Percentiles rank a stretch among this genome's conserved stretches.
phyloP scores from a whole-genome alignment of 1,140 invertebrate genomes.

The Mycetomoellerius zeteki region DNA sequence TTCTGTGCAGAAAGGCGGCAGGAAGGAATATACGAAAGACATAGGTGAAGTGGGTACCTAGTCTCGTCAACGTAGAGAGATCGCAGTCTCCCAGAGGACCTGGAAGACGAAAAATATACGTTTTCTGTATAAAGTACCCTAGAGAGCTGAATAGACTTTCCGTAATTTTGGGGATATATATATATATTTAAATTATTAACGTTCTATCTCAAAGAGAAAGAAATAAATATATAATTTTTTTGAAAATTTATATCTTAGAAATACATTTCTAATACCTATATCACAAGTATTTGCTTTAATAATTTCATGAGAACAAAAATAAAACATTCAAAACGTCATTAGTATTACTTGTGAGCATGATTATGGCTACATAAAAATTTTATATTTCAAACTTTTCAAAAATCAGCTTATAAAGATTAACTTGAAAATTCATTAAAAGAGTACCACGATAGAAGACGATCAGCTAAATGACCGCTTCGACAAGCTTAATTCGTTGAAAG shows the following conservation, averaged over 20 bases:
- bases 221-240: background rate
- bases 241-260: background rate
- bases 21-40: slow-evolving; percentile 65
- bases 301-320: background rate
- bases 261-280: background rate
- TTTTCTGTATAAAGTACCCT: slow-evolving; percentile 46
- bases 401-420: slow-evolving; percentile 30
- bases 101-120: slow-evolving; percentile 70
- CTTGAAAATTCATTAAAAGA: slow-evolving; percentile 29
- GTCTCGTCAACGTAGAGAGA: slow-evolving; percentile 75
- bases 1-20: slow-evolving; percentile 24
- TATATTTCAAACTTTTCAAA: background rate
- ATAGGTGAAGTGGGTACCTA: slow-evolving; percentile 70
- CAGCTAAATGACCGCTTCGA: slow-evolving; percentile 24
- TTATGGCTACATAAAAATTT: background rate
- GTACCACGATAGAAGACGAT: slow-evolving; percentile 7
- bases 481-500: slow-evolving; percentile 37
- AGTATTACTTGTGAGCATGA: background rate
- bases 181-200: slow-evolving; percentile 43
- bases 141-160: slow-evolving; percentile 44
- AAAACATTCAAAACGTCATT: background rate
- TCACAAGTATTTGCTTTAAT: background rate
- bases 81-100: slow-evolving; percentile 72
- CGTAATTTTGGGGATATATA: slow-evolving; percentile 36
- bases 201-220: background rate